Evolutionary conservation across 2,888 invertebrate genomes (phyloP).

Genomic region (Gortyna flavago): DNA sequence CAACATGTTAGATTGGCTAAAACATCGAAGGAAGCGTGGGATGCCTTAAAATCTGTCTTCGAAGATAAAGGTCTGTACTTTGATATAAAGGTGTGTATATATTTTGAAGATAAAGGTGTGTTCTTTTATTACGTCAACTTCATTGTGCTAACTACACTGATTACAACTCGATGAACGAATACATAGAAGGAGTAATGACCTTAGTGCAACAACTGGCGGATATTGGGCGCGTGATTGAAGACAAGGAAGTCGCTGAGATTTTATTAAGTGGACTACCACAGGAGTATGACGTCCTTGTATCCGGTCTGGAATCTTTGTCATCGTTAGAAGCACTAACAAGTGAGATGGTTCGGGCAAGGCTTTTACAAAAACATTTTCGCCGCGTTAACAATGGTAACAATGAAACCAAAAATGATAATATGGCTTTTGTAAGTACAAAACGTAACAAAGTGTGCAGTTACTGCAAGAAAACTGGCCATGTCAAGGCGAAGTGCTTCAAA

Average conservation of each 20-base stretch:
- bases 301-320: neutral
- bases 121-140: conserved; percentile 6
- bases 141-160: neutral
- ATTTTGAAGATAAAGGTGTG: no score
- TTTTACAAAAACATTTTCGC: conserved; percentile 2
- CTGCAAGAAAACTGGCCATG: neutral
- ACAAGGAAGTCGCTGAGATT: conserved; percentile 10
- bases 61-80: no score
- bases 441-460: neutral
- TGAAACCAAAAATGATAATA: conserved; percentile 3
- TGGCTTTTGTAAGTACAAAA: conserved; percentile 8
- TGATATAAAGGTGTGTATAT: no score
- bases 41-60: neutral
- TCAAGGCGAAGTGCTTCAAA: neutral
- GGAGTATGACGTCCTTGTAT: neutral
- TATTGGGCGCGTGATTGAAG: neutral
- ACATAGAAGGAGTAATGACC: conserved; percentile 7
- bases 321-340: conserved; percentile 13
- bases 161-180: conserved; percentile 10
- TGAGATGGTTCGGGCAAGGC: conserved; percentile 8
- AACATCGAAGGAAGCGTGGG: neutral
- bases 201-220: neutral
- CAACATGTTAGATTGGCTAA: neutral
- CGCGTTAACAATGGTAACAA: neutral
- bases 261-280: conserved; percentile 11